Evolutionary conservation across 2,797 vertebrate species (phyloP).

Genomic region (Antrozous pallidus): DNA sequence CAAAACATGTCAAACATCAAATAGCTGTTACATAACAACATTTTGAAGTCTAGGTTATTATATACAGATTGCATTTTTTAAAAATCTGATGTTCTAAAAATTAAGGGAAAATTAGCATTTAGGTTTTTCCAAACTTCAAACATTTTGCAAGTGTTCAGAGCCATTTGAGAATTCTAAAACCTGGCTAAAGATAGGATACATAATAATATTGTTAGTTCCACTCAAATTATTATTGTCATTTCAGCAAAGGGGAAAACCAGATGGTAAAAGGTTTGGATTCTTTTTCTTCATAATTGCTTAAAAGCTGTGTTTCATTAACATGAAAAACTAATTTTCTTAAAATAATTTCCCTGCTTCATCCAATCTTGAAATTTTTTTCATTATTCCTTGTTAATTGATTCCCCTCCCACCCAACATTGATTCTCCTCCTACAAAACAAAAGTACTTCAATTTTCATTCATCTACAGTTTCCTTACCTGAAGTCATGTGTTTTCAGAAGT

Average conservation of each 20-base stretch:
- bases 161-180: conserved; percentile 47
- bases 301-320: conserved; percentile 65
- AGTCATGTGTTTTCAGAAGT: not conserved
- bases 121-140: conserved; percentile 38
- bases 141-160: conserved; percentile 22
- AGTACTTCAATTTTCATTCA: not conserved
- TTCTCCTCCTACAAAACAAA: not conserved
- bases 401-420: not conserved
- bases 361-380: not conserved
- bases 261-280: conserved; percentile 65
- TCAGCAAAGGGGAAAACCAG: conserved; percentile 70
- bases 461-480: not conserved
- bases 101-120: conserved; percentile 49
- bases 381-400: not conserved
- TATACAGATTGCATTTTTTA: conserved; percentile 56
- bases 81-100: conserved; percentile 37
- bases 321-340: conserved; percentile 52
- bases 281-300: conserved; percentile 68
- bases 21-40: conserved; percentile 53
- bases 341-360: conserved; percentile 22
- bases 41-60: conserved; percentile 59
- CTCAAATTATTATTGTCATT: conserved; percentile 69
- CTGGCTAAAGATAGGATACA: not conserved
- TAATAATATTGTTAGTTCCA: conserved; percentile 54
- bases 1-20: conserved; percentile 69